Percentiles rank a stretch among this genome's conserved stretches.
Conservation (phyloP, 2,113 vertebrate species). For the Burhinus bistriatus region DNA sequence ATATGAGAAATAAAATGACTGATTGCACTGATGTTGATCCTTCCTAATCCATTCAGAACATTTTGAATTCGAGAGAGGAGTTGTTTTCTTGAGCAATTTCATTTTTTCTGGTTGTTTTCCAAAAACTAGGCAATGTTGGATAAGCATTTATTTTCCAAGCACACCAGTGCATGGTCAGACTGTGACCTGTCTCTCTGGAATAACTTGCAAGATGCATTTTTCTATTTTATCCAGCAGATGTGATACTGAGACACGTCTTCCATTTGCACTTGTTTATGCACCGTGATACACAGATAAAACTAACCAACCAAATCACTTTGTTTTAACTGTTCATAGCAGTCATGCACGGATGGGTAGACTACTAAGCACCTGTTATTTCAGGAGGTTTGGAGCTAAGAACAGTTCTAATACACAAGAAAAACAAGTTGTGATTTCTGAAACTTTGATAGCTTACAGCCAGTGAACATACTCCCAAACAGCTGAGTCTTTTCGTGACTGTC, state of each 20-base stretch:
- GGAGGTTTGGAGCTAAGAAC: background rate
- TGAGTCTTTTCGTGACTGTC: background rate
- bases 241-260: background rate
- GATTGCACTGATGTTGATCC: slow-evolving; percentile 33
- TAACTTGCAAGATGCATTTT: background rate
- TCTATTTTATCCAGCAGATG: background rate
- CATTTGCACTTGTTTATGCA: background rate
- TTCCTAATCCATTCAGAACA: slow-evolving; percentile 46
- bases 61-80: slow-evolving; percentile 19
- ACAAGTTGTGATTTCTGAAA: background rate
- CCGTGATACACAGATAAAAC: background rate
- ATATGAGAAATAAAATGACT: slow-evolving; percentile 17
- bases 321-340: background rate
- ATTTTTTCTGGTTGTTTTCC: slow-evolving; percentile 58
- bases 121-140: slow-evolving; percentile 38
- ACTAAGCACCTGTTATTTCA: background rate
- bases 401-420: background rate
- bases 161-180: slow-evolving; percentile 31
- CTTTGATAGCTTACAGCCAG: background rate
- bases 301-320: background rate
- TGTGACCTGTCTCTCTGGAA: slow-evolving; percentile 30
- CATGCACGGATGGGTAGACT: background rate
- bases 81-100: slow-evolving; percentile 52
- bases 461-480: background rate
- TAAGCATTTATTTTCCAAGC: slow-evolving; percentile 44